These are phyloP conservation scores for Cyprinodon diabolis DNA, from an alignment of 2,797 vertebrate species.

Conservation along the genomic window DNA sequence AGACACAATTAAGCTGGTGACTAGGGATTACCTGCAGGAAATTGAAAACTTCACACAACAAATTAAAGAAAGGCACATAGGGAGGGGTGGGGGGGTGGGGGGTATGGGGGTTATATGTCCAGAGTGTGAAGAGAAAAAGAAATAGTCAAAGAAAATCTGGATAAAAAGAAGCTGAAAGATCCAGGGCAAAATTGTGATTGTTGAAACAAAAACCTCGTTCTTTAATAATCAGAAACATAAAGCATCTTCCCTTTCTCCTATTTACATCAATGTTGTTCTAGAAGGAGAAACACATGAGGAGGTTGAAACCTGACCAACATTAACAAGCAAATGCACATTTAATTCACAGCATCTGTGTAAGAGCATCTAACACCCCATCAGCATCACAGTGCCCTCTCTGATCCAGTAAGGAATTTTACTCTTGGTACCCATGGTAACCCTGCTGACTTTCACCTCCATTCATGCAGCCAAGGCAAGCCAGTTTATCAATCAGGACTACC, in stretches of 20 bases:
- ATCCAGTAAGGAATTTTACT: conserved; percentile 5
- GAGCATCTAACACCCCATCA: background rate
- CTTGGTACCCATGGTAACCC: conserved; percentile 16
- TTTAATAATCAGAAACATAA: background rate
- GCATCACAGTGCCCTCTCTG: background rate
- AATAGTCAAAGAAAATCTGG: conserved; percentile 26
- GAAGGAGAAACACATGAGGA: background rate
- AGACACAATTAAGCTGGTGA: conserved; percentile 64
- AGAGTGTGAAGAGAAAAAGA: conserved; percentile 26
- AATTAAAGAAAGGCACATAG: conserved; percentile 9
- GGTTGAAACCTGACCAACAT: background rate
- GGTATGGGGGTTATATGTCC: conserved; percentile 11
- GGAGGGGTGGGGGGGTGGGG: background rate
- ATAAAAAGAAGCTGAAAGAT: conserved; percentile 19
- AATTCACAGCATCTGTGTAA: background rate
- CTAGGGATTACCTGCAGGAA: conserved; percentile 66
- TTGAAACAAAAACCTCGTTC: background rate
- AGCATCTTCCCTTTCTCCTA: conserved; percentile 6
- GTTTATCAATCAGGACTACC: background rate
- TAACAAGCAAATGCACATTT: conserved; percentile 1
- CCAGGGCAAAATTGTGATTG: conserved; percentile 4
- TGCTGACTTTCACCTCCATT: conserved; percentile 17
- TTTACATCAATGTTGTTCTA: background rate
- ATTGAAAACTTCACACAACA: conserved; percentile 67
- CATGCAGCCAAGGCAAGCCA: background rate